Evolutionary conservation across 1,140 invertebrate genomes (phyloP), one percentile per base, ranked within the genome.

Genomic region (Bombus fervidus): DNA sequence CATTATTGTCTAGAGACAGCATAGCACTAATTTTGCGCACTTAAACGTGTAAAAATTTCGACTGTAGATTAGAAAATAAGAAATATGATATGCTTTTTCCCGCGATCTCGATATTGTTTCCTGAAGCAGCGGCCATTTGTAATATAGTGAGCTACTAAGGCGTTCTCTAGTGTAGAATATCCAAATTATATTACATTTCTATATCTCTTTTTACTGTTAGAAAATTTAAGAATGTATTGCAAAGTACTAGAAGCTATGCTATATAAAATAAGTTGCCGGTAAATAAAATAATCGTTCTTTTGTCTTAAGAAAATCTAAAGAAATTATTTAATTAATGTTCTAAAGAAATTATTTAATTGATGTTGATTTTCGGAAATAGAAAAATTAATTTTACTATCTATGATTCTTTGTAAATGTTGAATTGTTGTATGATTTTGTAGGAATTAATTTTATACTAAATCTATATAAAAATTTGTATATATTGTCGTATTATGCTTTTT

Each of bases 1-100:
- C 88, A 75, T 89, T 92, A 47, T 84, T 87, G 59, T 93, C 90
- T 75, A 91, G 57, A 18, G 91, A 93, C 82, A 93, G 72, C 93
- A 93, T 93, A 71, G 72, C 85, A 86, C 53, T 59, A 84, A 90
- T 91, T 90, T 92, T 76, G n/a, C 3, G 25, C 25, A 31, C 25
- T 57, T 77, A 39, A 78, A 53, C 53, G 13, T n/a, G 41, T 31
- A 0, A 13, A 57, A 79, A 57, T 1, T n/a, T 84, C 31, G 34
- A 87, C 84, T 41, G 31, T 73, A 69, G 3, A 41, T 43, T 9
- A 78, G 9, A 66, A 84, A 74, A 53, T 66, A n/a, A 22, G 22
- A 84, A n/a, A 79, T 57, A 59, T 1, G 12, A 41, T 75, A 83
- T 59, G 57, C 13, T 77, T 77, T 59, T 64, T 53, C 53, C 41